Evolutionary conservation across 2,888 invertebrate genomes (phyloP).

Genomic region (Synergus umbraculus): DNA sequence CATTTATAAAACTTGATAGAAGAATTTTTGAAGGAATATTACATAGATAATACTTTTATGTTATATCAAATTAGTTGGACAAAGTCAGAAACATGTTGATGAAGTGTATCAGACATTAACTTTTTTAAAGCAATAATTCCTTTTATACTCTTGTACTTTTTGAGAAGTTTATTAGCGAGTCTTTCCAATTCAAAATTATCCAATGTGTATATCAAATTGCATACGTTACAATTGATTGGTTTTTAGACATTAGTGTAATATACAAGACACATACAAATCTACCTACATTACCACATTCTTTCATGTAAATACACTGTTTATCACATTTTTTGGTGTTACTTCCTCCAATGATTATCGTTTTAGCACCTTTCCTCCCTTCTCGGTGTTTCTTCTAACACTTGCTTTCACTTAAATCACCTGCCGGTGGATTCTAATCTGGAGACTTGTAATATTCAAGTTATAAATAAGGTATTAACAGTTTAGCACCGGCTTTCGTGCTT

Average conservation of each 20-base stretch:
- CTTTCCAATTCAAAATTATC: constrained; percentile 11
- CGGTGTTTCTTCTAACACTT: constrained; percentile 21
- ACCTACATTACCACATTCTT: constrained; percentile 53
- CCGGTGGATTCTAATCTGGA: constrained; percentile 9
- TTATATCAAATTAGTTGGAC: constrained; percentile 1
- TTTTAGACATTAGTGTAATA: constrained; percentile 50
- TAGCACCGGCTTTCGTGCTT: not conserved
- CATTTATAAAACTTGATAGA: not conserved
- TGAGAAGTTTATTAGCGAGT: constrained; percentile 23
- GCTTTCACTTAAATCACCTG: constrained; percentile 10
- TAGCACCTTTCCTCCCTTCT: constrained; percentile 50
- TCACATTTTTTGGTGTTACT: constrained; percentile 54
- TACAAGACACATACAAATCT: constrained; percentile 50
- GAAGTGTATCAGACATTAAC: constrained; percentile 5
- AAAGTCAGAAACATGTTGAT: constrained; percentile 13
- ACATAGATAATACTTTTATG: not conserved
- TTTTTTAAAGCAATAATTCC: constrained; percentile 6
- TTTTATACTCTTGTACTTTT: constrained; percentile 38
- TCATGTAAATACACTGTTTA: constrained; percentile 57
- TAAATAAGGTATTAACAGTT: constrained; percentile 18
- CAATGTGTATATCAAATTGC: constrained; percentile 5
- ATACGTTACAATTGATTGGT: constrained; percentile 9
- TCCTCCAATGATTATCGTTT: constrained; percentile 52
- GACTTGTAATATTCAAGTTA: constrained; percentile 19
- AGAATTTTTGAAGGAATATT: not conserved